Evolutionary conservation across 2,888 invertebrate species (phyloP), one percentile per base, ranked within the genome.

Genomic region (Eustalomyia histrio): DNA sequence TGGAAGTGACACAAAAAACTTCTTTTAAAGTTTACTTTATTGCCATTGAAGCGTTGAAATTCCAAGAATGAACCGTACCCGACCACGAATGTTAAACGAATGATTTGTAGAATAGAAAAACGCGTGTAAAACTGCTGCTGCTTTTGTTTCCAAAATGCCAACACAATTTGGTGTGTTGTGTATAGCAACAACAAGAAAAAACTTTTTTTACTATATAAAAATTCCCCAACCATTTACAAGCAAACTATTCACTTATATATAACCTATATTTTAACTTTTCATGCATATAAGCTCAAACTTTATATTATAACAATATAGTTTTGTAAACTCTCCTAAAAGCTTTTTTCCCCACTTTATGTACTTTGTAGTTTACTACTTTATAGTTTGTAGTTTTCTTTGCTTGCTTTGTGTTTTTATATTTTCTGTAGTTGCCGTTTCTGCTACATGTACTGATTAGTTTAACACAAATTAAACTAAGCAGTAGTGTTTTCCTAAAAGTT

Each of bases 81-180:
- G 86, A 88, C 87, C 86, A 85, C 85, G 84, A 87, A 86, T 87
- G 83, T 86, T 85, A 85, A 87, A 85, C 88, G 89, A 90, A 89
- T 90, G 90, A 90, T 89, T 86, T 86, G 86, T 84, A 85, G 85
- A 87, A 87, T 85, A 86, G 87, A 86, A 87, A 85, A 85, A 86
- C 86, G 85, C 85, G 85, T 86, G 86, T 86, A 86, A 87, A 87
- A 85, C 83, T 81, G 80, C 64, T 76, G 73, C 80, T 79, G 84
- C 73, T 82, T 83, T 82, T 71, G 64, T 80, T 82, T 76, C 80
- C 79, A 78, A 79, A 82, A 78, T 82, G 83, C 80, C 75, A 76
- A 64, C 65, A 79, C 80, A 76, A 75, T 52, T n/a, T 63, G 63
- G 43, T 61, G 43, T 47, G 43, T 47, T 47, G 43, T 47, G 43